Evolutionary conservation across 2,797 vertebrate species (phyloP), one percentile per base, ranked within the genome.

Genomic region (Phrynocephalus vlangalii): DNA sequence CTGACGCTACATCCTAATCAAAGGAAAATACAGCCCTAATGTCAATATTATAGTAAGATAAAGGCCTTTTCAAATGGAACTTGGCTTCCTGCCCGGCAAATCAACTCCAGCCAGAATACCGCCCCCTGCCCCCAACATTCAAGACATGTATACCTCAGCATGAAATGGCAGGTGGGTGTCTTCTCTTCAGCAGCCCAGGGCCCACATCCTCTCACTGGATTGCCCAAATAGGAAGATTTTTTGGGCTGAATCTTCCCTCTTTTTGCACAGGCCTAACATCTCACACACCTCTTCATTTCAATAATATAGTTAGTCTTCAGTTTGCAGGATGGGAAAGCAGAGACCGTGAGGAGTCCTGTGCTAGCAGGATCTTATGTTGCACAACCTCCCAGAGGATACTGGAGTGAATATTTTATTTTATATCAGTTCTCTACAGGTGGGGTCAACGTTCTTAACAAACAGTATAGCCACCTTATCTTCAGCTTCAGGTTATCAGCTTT

Each of bases 41-140:
- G 72, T 91, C 93, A 94, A 93, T 85, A 92, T 0, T 92, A 94
- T 95, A 96, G 88, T 94, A 94, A 95, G 95, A 96, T 94, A 96
- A 96, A 96, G 8, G 1, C 0, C 0, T 81, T 92, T 78, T 89
- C 16, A 63, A 63, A 90, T 79, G 78, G 56, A 89, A 91, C 28
- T 70, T 66, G n/a, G 50, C 66, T 85, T 87, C 67, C 82, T 85
- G 78, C 56, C 88, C 76, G 90, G 91, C 86, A 91, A 84, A 88
- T 92, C 87, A 44, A 52, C 92, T 85, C 79, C 86, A 87, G 68
- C 50, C 85, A 50, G 90, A 85, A 5, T 0, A 48, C 28, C 90
- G 90, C 56, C 28, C 38, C 72, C 78, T 63, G 30, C n/a, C 60
- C 75, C 90, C 85, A 60, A 89, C 13, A 11, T 44, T n/a, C 81